phyloP scores from a whole-genome alignment of 2,113 vertebrate species.

The Sinocyclocheilus anshuiensis region DNA sequence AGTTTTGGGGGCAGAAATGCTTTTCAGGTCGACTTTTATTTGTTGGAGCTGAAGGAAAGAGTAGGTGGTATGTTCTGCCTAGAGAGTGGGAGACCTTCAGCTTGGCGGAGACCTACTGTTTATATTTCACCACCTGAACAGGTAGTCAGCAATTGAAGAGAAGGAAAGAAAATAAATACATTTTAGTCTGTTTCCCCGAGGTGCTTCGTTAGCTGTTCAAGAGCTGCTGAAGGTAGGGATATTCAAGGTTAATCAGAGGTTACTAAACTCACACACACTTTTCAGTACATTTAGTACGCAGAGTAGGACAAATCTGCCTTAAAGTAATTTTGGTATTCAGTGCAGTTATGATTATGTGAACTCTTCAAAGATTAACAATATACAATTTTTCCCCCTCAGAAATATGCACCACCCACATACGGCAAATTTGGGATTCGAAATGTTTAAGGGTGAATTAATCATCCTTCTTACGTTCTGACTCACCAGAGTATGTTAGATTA shows the following conservation, averaged over 20 bases:
- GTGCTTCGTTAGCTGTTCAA: slow-evolving; percentile 8
- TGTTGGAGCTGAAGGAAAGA: background rate
- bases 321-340: slow-evolving; percentile 1
- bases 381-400: background rate
- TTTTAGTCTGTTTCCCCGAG: background rate
- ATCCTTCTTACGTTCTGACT: background rate
- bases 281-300: background rate
- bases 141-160: slow-evolving; percentile 27
- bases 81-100: background rate
- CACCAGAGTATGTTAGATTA: slow-evolving; percentile 31
- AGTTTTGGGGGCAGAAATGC: background rate
- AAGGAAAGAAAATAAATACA: background rate
- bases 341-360: slow-evolving; percentile 2
- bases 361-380: slow-evolving; percentile 15
- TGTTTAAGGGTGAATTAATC: slow-evolving; percentile 23
- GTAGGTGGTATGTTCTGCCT: no score
- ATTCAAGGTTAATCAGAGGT: slow-evolving; percentile 18
- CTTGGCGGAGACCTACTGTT: background rate
- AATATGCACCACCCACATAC: slow-evolving; percentile 13
- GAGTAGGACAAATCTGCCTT: slow-evolving; percentile 2
- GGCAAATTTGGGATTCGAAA: background rate
- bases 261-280: background rate
- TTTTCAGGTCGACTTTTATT: slow-evolving; percentile 19
- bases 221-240: background rate
- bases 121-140: background rate